These are phyloP conservation scores for Morus bassanus DNA, from an alignment of 2,797 vertebrate genomes.

Conservation along the genomic window DNA sequence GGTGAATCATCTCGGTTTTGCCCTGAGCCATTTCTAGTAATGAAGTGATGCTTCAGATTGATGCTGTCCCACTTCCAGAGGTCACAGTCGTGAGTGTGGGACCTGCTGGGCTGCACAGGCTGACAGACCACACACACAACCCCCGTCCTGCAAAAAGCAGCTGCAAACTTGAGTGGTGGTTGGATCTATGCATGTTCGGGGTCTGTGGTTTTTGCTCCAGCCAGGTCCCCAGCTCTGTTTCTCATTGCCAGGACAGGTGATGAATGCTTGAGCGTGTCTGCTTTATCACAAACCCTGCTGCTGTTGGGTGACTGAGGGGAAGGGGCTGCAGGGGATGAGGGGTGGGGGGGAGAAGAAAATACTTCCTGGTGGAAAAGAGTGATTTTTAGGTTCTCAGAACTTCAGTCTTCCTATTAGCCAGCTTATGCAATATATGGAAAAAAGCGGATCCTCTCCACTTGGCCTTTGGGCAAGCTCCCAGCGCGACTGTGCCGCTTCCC, in stretches of 20 bases:
- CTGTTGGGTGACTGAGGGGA: not conserved
- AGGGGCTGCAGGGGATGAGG: not conserved
- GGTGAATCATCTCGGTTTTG: not conserved
- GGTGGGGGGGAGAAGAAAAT: not conserved
- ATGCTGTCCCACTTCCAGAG: not conserved
- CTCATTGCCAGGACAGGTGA: not conserved
- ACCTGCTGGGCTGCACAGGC: not conserved
- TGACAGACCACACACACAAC: not conserved
- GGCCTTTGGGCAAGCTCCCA: not conserved
- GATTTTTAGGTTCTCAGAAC: not conserved
- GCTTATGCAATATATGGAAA: not conserved
- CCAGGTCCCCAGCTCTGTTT: not conserved
- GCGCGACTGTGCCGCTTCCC: not conserved
- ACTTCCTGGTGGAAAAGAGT: not conserved
- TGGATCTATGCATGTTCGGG: not conserved
- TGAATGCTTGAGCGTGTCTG: not conserved
- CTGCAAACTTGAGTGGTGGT: not conserved
- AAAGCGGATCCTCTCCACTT: not conserved
- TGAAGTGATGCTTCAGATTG: accelerated
- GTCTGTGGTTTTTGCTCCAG: not conserved
- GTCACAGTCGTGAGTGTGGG: not conserved
- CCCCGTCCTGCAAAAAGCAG: not conserved
- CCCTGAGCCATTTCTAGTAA: not conserved
- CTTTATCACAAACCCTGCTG: not conserved
- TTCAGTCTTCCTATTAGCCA: not conserved